Percentiles rank a stretch among this genome's conserved stretches.
phyloP scores from a whole-genome alignment of 2,888 invertebrate species.

The Steinernema hermaphroditum region DNA sequence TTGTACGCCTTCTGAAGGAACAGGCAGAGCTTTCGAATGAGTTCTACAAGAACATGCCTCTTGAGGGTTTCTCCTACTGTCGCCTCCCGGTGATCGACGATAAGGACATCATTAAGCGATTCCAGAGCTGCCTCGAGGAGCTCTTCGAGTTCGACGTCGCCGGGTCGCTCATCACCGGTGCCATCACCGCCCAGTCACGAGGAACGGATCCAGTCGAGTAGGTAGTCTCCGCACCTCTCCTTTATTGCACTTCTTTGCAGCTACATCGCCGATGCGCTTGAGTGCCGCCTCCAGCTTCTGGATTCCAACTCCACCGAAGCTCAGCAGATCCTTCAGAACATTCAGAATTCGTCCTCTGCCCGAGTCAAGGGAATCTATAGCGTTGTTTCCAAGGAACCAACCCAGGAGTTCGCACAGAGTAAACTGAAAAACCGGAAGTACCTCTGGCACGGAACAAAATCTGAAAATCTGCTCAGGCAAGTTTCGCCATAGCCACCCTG shows the following conservation, averaged over 20 bases:
- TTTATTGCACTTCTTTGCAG: conserved; percentile 53
- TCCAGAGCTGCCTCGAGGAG: conserved; percentile 28
- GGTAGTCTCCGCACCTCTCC: neutral
- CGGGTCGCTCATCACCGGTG: conserved; percentile 37
- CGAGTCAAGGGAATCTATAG: conserved; percentile 8
- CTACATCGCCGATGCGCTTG: conserved; percentile 67
- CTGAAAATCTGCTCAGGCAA: conserved; percentile 67
- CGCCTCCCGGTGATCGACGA: conserved; percentile 67
- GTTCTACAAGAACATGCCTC: conserved; percentile 70
- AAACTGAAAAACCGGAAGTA: conserved; percentile 43
- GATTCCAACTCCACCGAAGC: conserved; percentile 68
- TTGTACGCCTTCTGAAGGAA: conserved; percentile 4
- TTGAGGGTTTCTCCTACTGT: conserved; percentile 68
- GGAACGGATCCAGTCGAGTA: conserved; percentile 15
- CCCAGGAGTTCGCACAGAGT: neutral
- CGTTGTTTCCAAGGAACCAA: neutral
- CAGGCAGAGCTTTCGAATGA: conserved; percentile 68
- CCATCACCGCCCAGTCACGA: conserved; percentile 7
- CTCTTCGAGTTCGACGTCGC: conserved; percentile 58
- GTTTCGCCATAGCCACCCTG: no score
- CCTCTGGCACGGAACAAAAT: conserved; percentile 70
- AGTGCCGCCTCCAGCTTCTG: conserved; percentile 66
- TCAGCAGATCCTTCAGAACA: conserved; percentile 70
- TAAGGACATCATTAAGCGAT: conserved; percentile 59
- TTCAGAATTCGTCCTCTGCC: conserved; percentile 63